These are phyloP conservation scores for Axea sp. DNA, from an alignment of 2,888 invertebrate genomes.

Conservation along the genomic window DNA sequence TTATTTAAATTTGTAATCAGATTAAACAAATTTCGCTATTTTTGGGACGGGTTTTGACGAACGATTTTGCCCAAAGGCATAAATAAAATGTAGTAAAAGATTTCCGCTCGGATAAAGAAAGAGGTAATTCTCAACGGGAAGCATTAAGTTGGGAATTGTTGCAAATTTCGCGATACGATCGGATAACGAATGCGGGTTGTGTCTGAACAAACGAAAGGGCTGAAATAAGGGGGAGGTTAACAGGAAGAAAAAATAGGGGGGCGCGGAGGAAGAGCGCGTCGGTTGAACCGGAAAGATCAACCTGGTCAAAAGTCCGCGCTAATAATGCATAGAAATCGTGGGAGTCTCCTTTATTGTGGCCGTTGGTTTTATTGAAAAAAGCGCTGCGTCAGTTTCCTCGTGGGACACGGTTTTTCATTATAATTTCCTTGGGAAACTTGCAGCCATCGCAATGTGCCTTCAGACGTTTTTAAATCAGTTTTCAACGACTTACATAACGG, in stretches of 20 bases:
- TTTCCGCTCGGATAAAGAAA: constrained; percentile 42
- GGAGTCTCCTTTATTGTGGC: constrained; percentile 52
- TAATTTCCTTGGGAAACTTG: neutral
- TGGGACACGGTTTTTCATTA: constrained; percentile 19
- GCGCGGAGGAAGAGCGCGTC: constrained; percentile 61
- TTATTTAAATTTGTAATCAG: too few species aligned
- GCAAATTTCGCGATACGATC: constrained; percentile 65
- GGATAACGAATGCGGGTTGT: constrained; percentile 63
- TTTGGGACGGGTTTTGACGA: too few species aligned
- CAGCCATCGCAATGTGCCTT: too few species aligned
- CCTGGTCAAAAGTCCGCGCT: constrained; percentile 66
- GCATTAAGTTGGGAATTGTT: constrained; percentile 56
- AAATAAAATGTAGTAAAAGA: constrained; percentile 29
- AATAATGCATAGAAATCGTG: constrained; percentile 67
- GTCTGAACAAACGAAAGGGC: constrained; percentile 55
- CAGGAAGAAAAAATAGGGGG: constrained; percentile 57
- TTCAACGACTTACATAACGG: too few species aligned
- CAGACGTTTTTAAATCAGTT: too few species aligned
- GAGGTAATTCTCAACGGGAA: constrained; percentile 58
- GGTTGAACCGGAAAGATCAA: constrained; percentile 66
- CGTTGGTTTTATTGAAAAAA: constrained; percentile 17
- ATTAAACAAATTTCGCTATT: too few species aligned
- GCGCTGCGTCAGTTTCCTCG: constrained; percentile 8
- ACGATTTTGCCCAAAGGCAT: too few species aligned
- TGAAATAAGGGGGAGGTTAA: constrained; percentile 42